A percentile compares a stretch with the other conserved stretches of the same genome.
Evolutionary conservation across 1,140 invertebrate species (phyloP).

Genomic region (Heliconius eleuchia): DNA sequence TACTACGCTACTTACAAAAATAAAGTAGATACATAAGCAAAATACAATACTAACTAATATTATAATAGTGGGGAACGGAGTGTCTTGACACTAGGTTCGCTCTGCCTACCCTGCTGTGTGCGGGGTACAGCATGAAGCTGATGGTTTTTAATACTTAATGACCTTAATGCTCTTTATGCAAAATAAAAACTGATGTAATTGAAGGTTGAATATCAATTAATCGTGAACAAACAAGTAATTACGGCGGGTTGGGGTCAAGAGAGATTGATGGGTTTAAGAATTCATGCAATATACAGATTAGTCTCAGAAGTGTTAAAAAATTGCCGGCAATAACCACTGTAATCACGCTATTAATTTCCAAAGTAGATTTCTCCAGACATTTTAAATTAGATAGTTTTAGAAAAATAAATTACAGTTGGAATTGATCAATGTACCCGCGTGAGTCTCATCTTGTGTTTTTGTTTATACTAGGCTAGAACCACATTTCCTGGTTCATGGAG

Average conservation of each 20-base stretch:
- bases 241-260: slow-evolving; percentile 45
- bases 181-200: background rate
- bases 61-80: background rate
- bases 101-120: no score
- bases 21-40: no score
- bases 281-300: slow-evolving; percentile 54
- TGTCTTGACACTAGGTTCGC: no score
- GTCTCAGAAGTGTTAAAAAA: slow-evolving; percentile 45
- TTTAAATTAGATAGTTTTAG: slow-evolving; percentile 20
- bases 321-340: slow-evolving; percentile 33
- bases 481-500: slow-evolving; percentile 56
- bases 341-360: slow-evolving; percentile 39
- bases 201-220: slow-evolving; percentile 52
- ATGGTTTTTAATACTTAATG: background rate
- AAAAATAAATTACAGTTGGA: slow-evolving; percentile 34
- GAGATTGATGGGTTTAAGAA: slow-evolving; percentile 66
- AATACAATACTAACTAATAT: no score
- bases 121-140: no score
- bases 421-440: slow-evolving; percentile 23
- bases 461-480: slow-evolving; percentile 29
- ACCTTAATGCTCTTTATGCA: background rate
- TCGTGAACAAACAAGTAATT: slow-evolving; percentile 59
- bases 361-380: slow-evolving; percentile 29
- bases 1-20: no score
- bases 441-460: slow-evolving; percentile 24